Evolutionary conservation across 1,140 invertebrate genomes (phyloP).

Genomic region (Hormaphis cornu): DNA sequence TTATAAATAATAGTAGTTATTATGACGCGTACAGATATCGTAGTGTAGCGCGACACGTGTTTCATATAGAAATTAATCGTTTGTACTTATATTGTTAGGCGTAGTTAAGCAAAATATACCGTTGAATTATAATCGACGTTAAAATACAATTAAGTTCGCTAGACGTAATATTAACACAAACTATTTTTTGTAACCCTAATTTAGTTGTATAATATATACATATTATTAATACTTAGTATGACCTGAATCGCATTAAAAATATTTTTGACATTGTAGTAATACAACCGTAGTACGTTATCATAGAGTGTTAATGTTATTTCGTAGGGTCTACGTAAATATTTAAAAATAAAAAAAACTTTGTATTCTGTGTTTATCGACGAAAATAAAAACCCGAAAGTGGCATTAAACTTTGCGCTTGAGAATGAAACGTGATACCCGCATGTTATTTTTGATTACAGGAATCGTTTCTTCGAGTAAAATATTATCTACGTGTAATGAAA

Average conservation of each 20-base stretch:
- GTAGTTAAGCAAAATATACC: neutral
- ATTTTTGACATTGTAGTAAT: neutral
- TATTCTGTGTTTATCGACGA: neutral
- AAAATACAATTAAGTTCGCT: neutral
- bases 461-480: too few relatives aligned
- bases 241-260: neutral
- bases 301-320: too few relatives aligned
- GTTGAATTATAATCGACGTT: neutral
- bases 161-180: neutral
- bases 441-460: too few relatives aligned
- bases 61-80: neutral
- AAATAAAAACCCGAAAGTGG: conserved; percentile 12
- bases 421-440: too few relatives aligned
- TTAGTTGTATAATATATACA: neutral
- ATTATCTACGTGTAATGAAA: too few relatives aligned
- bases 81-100: conserved; percentile 4
- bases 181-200: neutral
- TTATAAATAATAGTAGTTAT: neutral
- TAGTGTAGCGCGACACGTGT: neutral
- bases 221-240: neutral
- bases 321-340: too few relatives aligned
- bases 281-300: too few relatives aligned
- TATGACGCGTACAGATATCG: neutral
- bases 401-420: neutral
- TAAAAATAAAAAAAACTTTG: too few relatives aligned